Conservation (phyloP, 2,113 vertebrate species). For the Colossoma macropomum region DNA sequence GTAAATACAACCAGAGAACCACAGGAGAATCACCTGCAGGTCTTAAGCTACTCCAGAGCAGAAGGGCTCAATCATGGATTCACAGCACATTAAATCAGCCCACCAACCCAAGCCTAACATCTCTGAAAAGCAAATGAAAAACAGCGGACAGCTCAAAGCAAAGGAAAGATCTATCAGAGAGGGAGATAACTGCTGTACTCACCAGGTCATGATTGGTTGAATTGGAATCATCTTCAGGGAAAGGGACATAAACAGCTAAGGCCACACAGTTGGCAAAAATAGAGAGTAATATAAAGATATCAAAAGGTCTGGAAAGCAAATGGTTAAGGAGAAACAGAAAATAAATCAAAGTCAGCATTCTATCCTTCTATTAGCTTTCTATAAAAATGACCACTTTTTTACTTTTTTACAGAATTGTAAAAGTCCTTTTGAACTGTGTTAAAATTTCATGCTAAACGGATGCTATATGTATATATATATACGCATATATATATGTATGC, state of each 20-base stretch:
- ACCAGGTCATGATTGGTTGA: slow-evolving; percentile 99
- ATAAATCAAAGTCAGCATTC: not conserved
- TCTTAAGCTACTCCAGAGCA: not conserved
- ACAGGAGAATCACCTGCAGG: slow-evolving; percentile 44
- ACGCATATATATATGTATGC: too few relatives aligned
- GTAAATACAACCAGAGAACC: slow-evolving; percentile 2
- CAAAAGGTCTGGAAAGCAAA: slow-evolving; percentile 89
- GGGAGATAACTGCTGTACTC: slow-evolving; percentile 71
- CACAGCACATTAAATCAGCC: not conserved
- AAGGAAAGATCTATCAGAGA: not conserved
- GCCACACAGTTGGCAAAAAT: slow-evolving; percentile 99
- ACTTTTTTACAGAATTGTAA: too few relatives aligned
- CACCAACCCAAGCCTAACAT: not conserved
- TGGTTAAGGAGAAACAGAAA: slow-evolving; percentile 80
- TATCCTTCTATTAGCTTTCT: too few relatives aligned
- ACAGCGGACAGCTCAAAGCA: not conserved
- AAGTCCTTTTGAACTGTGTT: too few relatives aligned
- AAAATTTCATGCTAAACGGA: too few relatives aligned
- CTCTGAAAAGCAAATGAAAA: slow-evolving; percentile 5
- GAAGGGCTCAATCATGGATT: not conserved
- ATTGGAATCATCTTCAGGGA: slow-evolving; percentile 99
- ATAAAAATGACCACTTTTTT: too few relatives aligned
- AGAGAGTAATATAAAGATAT: slow-evolving; percentile 99
- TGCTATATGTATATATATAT: too few relatives aligned
- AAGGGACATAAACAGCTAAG: slow-evolving; percentile 99